These are phyloP conservation scores for Athalia cordata DNA, from an alignment of 2,888 invertebrate species.

Conservation along the genomic window DNA sequence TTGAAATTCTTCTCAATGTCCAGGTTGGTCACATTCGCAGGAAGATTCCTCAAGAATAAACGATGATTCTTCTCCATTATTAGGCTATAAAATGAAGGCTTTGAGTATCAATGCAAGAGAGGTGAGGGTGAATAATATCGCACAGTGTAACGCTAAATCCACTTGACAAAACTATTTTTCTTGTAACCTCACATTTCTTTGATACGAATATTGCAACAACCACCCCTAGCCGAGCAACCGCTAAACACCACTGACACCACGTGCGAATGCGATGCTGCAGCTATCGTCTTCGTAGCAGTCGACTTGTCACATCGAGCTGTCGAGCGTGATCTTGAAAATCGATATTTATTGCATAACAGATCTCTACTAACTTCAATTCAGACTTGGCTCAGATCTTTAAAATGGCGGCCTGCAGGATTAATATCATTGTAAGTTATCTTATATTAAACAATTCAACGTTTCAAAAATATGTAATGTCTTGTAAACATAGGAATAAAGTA, in stretches of 20 bases:
- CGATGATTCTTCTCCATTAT: slow-evolving; percentile 57
- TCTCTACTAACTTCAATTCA: slow-evolving; percentile 22
- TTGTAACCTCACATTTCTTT: too few relatives aligned
- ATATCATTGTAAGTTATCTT: slow-evolving; percentile 58
- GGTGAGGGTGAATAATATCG: too few relatives aligned
- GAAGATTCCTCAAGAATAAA: slow-evolving; percentile 55
- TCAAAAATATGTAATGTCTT: slow-evolving; percentile 4
- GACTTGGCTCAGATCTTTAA: slow-evolving; percentile 45
- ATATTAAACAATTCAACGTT: background rate
- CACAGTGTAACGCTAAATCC: too few relatives aligned
- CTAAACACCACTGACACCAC: too few relatives aligned
- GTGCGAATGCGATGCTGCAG: too few relatives aligned
- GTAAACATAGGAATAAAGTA: slow-evolving; percentile 1
- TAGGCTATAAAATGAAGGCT: too few relatives aligned
- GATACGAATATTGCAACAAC: too few relatives aligned
- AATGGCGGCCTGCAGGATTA: slow-evolving; percentile 62
- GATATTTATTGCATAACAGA: slow-evolving; percentile 21
- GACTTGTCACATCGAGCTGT: too few relatives aligned
- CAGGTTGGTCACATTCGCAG: slow-evolving; percentile 46
- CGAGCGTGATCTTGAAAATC: background rate
- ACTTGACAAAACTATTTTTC: too few relatives aligned
- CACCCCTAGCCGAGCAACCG: too few relatives aligned
- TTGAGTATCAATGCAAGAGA: too few relatives aligned
- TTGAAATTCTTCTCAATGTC: slow-evolving; percentile 51
- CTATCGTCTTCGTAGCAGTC: too few relatives aligned